Percentiles rank a stretch among this genome's conserved stretches.
Evolutionary conservation across 2,888 invertebrate species (phyloP).

Genomic region (Sinodicranocentrus sp.): DNA sequence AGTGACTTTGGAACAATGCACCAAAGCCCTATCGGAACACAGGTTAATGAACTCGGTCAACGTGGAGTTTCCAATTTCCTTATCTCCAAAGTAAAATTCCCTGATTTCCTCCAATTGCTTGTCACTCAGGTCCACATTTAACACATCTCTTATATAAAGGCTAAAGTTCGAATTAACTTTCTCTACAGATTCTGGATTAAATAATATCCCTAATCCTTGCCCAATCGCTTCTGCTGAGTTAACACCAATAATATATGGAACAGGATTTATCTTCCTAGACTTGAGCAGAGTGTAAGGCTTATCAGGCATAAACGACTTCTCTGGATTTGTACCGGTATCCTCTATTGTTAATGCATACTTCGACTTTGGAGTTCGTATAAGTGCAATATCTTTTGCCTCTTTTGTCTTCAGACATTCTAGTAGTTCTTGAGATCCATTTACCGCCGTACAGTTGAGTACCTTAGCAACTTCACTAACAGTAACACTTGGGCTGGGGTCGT

Average conservation of each 20-base stretch:
- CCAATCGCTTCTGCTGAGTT: not conserved
- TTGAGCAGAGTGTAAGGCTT: constrained; percentile 20
- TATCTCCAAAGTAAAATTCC: constrained; percentile 46
- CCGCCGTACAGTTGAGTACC: constrained; percentile 4
- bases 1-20: constrained; percentile 13
- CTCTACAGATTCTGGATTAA: not conserved
- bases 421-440: not conserved
- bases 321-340: not conserved
- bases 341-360: not conserved
- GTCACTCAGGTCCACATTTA: not conserved
- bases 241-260: constrained; percentile 46
- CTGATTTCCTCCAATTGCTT: constrained; percentile 3
- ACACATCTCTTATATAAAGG: not conserved
- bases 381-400: constrained; percentile 27
- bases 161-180: not conserved
- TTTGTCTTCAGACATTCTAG: constrained; percentile 32
- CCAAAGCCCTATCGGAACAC: not conserved
- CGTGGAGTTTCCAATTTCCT: constrained; percentile 36
- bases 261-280: not conserved
- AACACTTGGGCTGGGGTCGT: not conserved
- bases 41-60: constrained; percentile 3
- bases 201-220: not conserved
- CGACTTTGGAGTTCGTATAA: not conserved
- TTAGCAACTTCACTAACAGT: not conserved
- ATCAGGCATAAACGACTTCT: constrained; percentile 31